phyloP scores from a whole-genome alignment of 37 sponge, comb jelly and placozoan genomes.

The Dysidea cf. avara region DNA sequence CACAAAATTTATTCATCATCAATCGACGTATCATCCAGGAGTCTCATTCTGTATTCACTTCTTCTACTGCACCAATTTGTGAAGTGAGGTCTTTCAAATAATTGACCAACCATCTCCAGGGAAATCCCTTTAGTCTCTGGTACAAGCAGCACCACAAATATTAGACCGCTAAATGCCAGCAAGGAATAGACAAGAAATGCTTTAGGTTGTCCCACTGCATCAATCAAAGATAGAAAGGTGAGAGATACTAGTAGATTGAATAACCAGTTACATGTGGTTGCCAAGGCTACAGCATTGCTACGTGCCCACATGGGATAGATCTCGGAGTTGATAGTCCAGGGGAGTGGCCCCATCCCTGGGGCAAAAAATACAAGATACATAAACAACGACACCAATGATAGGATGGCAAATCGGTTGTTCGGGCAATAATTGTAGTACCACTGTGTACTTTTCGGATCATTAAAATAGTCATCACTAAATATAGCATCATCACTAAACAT shows the following conservation, averaged over 20 bases:
- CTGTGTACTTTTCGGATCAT: too few relatives aligned
- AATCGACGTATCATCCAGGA: too few relatives aligned
- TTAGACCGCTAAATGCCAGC: conserved; percentile 53
- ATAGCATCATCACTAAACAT: too few relatives aligned
- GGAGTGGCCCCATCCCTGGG: conserved; percentile 91
- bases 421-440: conserved; percentile 60
- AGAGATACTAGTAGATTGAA: conserved; percentile 84
- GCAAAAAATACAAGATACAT: conserved; percentile 92
- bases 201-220: conserved; percentile 53
- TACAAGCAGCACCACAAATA: conserved; percentile 66
- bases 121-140: conserved; percentile 82
- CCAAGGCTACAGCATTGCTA: conserved; percentile 62
- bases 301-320: conserved; percentile 98
- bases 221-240: conserved; percentile 75
- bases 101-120: conserved; percentile 72
- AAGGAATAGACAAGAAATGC: conserved; percentile 76
- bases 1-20: too few relatives aligned
- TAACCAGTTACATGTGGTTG: conserved; percentile 85
- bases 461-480: neutral
- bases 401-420: conserved; percentile 34
- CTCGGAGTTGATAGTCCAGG: conserved; percentile 95
- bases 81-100: conserved; percentile 74
- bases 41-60: too few relatives aligned
- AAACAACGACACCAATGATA: conserved; percentile 72
- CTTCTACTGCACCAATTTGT: conserved; percentile 31